A percentile compares a stretch with the other conserved stretches of the same genome.
Conservation (phyloP, 2,888 invertebrate genomes). For the Nasonovia ribisnigri region DNA sequence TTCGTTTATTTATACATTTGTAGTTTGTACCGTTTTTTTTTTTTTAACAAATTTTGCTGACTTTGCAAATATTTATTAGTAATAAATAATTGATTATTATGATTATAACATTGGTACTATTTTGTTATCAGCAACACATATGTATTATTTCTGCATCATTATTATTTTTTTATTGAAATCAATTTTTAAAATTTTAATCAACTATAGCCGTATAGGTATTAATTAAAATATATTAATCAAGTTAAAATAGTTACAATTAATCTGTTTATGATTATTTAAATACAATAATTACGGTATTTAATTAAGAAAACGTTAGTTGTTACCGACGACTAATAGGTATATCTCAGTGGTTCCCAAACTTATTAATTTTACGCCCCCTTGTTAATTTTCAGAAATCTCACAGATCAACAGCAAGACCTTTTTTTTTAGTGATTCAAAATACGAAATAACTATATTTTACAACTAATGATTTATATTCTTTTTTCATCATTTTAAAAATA, state of each 20-base stretch:
- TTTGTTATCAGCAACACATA: not conserved
- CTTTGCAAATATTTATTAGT: not conserved
- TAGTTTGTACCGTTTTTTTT: constrained; percentile 1
- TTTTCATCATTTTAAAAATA: no score
- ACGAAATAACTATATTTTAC: no score
- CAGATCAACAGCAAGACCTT: no score
- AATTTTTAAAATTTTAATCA: not conserved
- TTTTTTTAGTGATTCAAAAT: no score
- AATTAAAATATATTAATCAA: not conserved
- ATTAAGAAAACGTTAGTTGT: not conserved
- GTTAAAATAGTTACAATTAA: not conserved
- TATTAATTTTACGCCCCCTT: no score
- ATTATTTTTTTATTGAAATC: not conserved
- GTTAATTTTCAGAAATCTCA: no score
- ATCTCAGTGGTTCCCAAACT: not conserved
- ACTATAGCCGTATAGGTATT: no score
- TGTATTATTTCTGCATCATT: not conserved
- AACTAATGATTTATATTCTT: no score
- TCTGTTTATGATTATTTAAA: not conserved
- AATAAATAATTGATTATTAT: not conserved
- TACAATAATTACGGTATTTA: not conserved
- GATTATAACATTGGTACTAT: not conserved
- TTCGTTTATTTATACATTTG: not conserved
- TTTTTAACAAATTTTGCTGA: not conserved
- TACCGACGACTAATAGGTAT: not conserved